phyloP scores from a whole-genome alignment of 2,113 vertebrate genomes.

The Pagrus major region DNA sequence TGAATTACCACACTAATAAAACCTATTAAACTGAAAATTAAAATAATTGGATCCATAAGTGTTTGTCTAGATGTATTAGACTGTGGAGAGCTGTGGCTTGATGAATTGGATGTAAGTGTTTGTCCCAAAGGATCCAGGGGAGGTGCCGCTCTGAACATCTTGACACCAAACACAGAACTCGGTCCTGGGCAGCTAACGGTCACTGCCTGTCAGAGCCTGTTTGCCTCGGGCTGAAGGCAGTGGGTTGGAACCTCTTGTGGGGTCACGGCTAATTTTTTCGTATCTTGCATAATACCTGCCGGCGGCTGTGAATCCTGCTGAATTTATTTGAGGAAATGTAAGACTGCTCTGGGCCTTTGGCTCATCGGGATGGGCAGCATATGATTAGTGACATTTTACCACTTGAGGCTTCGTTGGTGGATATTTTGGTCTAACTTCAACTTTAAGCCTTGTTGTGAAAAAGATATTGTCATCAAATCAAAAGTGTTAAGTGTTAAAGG shows the following conservation, averaged over 20 bases:
- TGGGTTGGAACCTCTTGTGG: constrained; percentile 16
- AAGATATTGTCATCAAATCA: background rate
- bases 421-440: constrained; percentile 2
- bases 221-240: constrained; percentile 25
- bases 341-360: constrained; percentile 9
- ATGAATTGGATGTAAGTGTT: constrained; percentile 7
- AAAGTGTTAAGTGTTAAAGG: background rate
- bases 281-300: constrained; percentile 46
- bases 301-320: constrained; percentile 39
- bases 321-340: constrained; percentile 28
- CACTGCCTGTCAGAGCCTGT: constrained; percentile 24
- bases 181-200: constrained; percentile 50
- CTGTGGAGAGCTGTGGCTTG: background rate
- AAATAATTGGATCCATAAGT: constrained; percentile 16
- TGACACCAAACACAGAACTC: background rate
- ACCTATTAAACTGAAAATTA: background rate
- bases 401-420: no score
- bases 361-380: background rate
- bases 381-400: constrained; percentile 3
- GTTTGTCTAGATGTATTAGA: constrained; percentile 5
- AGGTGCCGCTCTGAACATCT: constrained; percentile 13
- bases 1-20: background rate
- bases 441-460: background rate
- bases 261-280: constrained; percentile 52
- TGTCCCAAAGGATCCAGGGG: background rate